Conservation (phyloP, 2,113 vertebrate genomes). For the Aix galericulata region DNA sequence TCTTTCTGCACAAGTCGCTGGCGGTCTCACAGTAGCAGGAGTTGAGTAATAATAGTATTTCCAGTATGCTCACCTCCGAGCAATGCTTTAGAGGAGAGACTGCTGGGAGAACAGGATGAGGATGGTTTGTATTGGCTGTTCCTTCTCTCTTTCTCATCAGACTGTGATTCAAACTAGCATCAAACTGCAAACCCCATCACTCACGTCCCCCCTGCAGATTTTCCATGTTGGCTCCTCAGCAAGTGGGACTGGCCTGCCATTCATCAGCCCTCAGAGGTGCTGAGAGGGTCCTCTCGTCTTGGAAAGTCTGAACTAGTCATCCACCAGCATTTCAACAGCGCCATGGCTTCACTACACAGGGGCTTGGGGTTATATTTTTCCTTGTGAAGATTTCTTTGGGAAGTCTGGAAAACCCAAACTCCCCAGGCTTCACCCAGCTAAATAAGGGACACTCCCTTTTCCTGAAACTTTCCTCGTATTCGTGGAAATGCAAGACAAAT, state of each 20-base stretch:
- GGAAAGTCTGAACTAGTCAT: conserved; percentile 58
- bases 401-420: not conserved
- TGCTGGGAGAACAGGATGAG: conserved; percentile 68
- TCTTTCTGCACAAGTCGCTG: conserved; percentile 48
- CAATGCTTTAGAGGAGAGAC: conserved; percentile 33
- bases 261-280: conserved; percentile 31
- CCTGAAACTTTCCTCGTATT: not conserved
- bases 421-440: not conserved
- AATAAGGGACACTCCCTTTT: not conserved
- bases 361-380: not conserved
- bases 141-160: conserved; percentile 62
- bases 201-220: conserved; percentile 61
- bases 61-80: conserved; percentile 68
- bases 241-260: conserved; percentile 51
- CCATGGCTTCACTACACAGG: not conserved
- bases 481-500: not conserved
- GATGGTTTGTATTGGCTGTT: conserved; percentile 72
- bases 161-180: conserved; percentile 56
- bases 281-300: conserved; percentile 61
- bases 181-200: conserved; percentile 39
- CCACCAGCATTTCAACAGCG: conserved; percentile 37
- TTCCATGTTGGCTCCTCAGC: conserved; percentile 71
- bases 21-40: conserved; percentile 63
- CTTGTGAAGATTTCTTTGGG: conserved; percentile 17
- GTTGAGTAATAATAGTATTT: conserved; percentile 73